Percentiles rank a stretch among this genome's conserved stretches.
Conservation (phyloP, 2,113 vertebrate genomes). For the Dolichallabes microphthalmus region DNA sequence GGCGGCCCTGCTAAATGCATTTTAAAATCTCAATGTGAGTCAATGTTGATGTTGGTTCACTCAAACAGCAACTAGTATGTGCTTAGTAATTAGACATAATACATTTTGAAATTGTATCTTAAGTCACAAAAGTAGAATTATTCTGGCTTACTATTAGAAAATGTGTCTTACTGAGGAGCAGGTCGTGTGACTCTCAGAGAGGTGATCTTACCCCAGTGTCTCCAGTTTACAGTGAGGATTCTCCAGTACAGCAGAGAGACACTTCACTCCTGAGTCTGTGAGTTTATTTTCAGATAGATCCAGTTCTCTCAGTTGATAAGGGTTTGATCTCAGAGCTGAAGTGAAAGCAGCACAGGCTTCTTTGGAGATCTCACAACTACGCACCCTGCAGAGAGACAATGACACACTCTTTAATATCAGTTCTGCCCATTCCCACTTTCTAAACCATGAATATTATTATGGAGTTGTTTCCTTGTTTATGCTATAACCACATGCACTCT, state of each 20-base stretch:
- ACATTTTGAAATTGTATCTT: no score
- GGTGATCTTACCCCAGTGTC: neutral
- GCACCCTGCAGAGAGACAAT: neutral
- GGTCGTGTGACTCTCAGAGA: neutral
- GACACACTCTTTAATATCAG: neutral
- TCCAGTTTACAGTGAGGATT: conserved; percentile 2
- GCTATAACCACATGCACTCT: neutral
- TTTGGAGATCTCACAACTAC: neutral
- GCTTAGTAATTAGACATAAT: no score
- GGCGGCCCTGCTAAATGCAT: no score
- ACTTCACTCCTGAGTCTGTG: neutral
- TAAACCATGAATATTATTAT: neutral
- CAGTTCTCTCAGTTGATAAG: neutral
- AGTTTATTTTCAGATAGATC: neutral
- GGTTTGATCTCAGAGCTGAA: conserved; percentile 1
- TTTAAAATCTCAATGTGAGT: no score
- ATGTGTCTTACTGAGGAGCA: neutral
- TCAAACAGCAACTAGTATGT: no score
- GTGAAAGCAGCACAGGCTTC: neutral
- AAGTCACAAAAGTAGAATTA: no score
- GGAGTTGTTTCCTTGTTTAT: neutral
- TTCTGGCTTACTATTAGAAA: neutral
- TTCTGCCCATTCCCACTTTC: neutral
- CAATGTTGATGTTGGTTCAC: no score
- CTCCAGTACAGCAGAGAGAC: neutral